Conservation (phyloP, 2,888 invertebrate genomes). For the Brachyptera risi region DNA sequence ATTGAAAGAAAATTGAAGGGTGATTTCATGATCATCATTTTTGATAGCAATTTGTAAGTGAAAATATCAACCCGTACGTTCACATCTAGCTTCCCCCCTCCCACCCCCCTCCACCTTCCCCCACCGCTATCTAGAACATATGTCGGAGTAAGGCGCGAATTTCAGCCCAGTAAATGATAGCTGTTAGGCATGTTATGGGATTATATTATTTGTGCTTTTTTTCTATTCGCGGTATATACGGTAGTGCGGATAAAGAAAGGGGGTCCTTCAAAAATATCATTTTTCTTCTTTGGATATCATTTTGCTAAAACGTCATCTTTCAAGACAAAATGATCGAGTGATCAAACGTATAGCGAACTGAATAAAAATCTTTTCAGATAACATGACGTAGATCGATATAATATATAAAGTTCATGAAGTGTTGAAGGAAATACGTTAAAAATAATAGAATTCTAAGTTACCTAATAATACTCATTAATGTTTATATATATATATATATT, state of each 20-base stretch:
- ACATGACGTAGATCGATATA: too few relatives aligned
- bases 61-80: neutral
- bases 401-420: too few relatives aligned
- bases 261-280: conserved; percentile 18
- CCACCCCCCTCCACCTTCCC: neutral
- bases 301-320: conserved; percentile 13
- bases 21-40: too few relatives aligned
- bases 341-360: too few relatives aligned
- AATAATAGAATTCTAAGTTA: too few relatives aligned
- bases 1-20: neutral
- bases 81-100: neutral
- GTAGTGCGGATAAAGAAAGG: conserved; percentile 17
- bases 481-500: too few relatives aligned
- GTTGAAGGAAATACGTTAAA: too few relatives aligned
- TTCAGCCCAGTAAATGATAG: neutral
- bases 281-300: conserved; percentile 16
- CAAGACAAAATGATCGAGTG: too few relatives aligned
- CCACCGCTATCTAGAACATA: neutral
- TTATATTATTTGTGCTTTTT: too few relatives aligned
- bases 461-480: too few relatives aligned
- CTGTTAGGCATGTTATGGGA: too few relatives aligned
- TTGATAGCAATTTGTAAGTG: neutral
- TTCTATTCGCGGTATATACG: conserved; percentile 1
- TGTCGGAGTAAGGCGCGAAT: neutral
- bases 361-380: too few relatives aligned